These are phyloP conservation scores for Lycia hirtaria DNA, from an alignment of 2,888 invertebrate genomes.

Conservation along the genomic window DNA sequence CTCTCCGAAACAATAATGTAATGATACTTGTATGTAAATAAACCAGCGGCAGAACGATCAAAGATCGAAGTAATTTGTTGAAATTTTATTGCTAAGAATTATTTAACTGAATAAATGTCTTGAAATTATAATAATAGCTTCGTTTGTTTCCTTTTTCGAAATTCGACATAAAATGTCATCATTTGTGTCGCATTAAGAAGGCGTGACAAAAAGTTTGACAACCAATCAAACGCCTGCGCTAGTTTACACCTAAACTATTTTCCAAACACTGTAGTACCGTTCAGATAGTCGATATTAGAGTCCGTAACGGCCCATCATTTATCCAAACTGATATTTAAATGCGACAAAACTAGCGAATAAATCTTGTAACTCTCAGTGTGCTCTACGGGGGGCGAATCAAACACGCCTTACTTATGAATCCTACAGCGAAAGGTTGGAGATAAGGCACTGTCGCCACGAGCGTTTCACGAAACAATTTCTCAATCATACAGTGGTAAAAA, in stretches of 20 bases:
- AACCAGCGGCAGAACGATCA: too few species aligned
- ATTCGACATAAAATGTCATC: too few species aligned
- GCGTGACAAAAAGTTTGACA: background rate
- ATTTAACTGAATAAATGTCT: too few species aligned
- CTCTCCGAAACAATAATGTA: too few species aligned
- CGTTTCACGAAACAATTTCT: too few species aligned
- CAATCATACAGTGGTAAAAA: too few species aligned
- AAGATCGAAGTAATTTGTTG: too few species aligned
- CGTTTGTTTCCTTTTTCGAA: too few species aligned
- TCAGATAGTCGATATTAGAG: background rate
- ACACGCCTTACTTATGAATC: conserved; percentile 8
- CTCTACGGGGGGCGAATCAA: conserved; percentile 5
- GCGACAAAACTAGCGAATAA: conserved; percentile 14
- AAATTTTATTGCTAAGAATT: too few species aligned
- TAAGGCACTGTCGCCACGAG: background rate
- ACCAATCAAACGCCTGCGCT: background rate
- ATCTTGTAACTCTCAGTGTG: conserved; percentile 9
- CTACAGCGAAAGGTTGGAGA: background rate
- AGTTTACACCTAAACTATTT: background rate
- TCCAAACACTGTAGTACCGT: background rate
- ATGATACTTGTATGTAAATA: too few species aligned
- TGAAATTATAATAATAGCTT: too few species aligned
- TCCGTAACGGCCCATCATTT: background rate
- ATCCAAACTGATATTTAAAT: conserved; percentile 8
- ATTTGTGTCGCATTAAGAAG: background rate